A percentile compares a stretch with the other conserved stretches of the same genome.
These are phyloP conservation scores for Dysdera silvatica DNA, from an alignment of 1,140 invertebrate species.

Conservation along the genomic window DNA sequence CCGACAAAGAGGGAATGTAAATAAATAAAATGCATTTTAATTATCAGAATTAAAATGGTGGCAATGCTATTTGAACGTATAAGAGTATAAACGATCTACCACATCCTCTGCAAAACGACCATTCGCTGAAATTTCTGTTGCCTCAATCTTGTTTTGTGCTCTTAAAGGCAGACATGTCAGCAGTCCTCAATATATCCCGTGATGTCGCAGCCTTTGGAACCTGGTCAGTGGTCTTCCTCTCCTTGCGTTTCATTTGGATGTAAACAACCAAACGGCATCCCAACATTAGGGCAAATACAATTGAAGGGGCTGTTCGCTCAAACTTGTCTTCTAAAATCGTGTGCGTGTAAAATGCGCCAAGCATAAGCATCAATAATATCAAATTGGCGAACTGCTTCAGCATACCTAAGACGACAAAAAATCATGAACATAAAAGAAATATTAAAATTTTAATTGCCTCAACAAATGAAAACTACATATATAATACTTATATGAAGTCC, in stretches of 20 bases:
- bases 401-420: constrained; percentile 75
- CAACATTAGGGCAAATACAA: constrained; percentile 95
- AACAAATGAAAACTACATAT: too few species aligned
- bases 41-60: too few species aligned
- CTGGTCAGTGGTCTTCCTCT: constrained; percentile 4
- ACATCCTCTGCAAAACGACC: too few species aligned
- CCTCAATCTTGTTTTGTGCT: constrained; percentile 19
- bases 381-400: constrained; percentile 81
- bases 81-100: too few species aligned
- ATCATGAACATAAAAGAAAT: too few species aligned
- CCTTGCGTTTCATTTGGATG: constrained; percentile 48
- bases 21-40: too few species aligned
- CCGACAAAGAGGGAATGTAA: too few species aligned
- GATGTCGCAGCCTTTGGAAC: neutral
- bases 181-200: constrained; percentile 1
- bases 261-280: constrained; percentile 77
- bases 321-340: constrained; percentile 85
- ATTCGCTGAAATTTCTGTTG: too few species aligned
- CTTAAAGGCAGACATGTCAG: neutral
- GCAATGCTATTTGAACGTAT: too few species aligned
- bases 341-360: constrained; percentile 85
- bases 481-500: neutral
- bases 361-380: constrained; percentile 68
- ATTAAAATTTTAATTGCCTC: too few species aligned
- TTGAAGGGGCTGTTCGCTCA: constrained; percentile 79